These are phyloP conservation scores for Linnaemya vulpina DNA, from an alignment of 2,888 invertebrate genomes.

Conservation along the genomic window DNA sequence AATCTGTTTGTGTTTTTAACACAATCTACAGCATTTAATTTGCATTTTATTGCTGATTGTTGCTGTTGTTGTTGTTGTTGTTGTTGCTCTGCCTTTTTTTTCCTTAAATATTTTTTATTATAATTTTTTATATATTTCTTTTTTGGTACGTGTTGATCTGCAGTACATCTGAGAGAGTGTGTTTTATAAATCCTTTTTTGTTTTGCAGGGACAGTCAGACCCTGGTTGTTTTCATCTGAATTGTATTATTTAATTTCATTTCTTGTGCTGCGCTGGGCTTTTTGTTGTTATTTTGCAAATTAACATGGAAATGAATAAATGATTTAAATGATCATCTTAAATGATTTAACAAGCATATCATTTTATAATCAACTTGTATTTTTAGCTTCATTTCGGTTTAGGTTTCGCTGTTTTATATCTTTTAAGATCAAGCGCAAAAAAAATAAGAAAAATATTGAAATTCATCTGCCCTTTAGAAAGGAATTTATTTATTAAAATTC, in stretches of 20 bases:
- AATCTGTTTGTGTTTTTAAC: slow-evolving; percentile 79
- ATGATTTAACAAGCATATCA: slow-evolving; percentile 70
- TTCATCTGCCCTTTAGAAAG: slow-evolving; percentile 60
- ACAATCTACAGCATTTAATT: slow-evolving; percentile 81
- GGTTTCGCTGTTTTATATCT: neutral
- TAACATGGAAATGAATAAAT: slow-evolving; percentile 68
- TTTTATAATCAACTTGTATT: slow-evolving; percentile 71
- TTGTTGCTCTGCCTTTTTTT: neutral
- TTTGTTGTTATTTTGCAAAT: slow-evolving; percentile 53
- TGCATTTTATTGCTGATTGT: slow-evolving; percentile 80
- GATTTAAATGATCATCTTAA: slow-evolving; percentile 71
- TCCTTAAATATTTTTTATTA: neutral
- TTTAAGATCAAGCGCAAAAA: neutral
- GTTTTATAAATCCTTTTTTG: slow-evolving; percentile 46
- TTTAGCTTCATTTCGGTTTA: neutral
- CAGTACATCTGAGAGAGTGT: slow-evolving; percentile 47
- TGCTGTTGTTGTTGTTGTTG: slow-evolving; percentile 38
- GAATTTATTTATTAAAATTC: slow-evolving; percentile 63
- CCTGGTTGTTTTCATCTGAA: slow-evolving; percentile 45
- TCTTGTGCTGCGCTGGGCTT: slow-evolving; percentile 9
- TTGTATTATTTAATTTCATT: slow-evolving; percentile 21
- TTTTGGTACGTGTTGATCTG: slow-evolving; percentile 69
- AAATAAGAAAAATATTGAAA: slow-evolving; percentile 10
- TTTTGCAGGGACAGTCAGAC: slow-evolving; percentile 20
- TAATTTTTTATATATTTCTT: slow-evolving; percentile 1